phyloP scores from a whole-genome alignment of 2,797 vertebrate species.

The Enteromius anoplus region DNA sequence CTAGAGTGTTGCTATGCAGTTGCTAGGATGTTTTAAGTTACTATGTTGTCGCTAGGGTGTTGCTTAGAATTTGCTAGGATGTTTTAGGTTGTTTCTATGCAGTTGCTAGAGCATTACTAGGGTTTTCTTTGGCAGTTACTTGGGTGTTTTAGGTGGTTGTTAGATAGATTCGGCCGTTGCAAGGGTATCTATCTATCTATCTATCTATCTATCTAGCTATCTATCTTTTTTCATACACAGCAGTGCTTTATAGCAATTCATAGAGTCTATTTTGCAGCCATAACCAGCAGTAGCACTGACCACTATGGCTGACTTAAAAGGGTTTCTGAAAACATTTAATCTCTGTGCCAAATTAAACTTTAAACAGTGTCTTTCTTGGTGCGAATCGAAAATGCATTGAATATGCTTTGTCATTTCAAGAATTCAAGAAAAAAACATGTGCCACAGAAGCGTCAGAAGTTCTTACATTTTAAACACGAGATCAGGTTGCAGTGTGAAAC shows the following conservation, averaged over 20 bases:
- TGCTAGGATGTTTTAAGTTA: not conserved
- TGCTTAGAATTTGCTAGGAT: not conserved
- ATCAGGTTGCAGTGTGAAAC: slow-evolving; percentile 54
- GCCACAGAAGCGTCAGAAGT: not conserved
- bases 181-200: not conserved
- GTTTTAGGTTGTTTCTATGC: not conserved
- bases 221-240: not conserved
- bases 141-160: not conserved
- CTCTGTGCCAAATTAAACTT: not conserved
- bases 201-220: not conserved
- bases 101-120: not conserved
- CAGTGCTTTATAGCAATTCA: slow-evolving; percentile 8
- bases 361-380: not conserved
- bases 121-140: not conserved
- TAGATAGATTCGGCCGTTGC: not conserved
- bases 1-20: not conserved
- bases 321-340: not conserved
- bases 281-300: not conserved
- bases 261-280: not conserved
- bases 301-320: not conserved
- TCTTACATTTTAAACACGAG: slow-evolving; percentile 43
- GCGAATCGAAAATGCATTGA: not conserved
- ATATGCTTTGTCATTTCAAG: slow-evolving; percentile 9
- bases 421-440: not conserved
- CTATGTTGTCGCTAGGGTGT: not conserved